phyloP scores from a whole-genome alignment of 2,888 invertebrate species.

The Carterocephalus palaemon region DNA sequence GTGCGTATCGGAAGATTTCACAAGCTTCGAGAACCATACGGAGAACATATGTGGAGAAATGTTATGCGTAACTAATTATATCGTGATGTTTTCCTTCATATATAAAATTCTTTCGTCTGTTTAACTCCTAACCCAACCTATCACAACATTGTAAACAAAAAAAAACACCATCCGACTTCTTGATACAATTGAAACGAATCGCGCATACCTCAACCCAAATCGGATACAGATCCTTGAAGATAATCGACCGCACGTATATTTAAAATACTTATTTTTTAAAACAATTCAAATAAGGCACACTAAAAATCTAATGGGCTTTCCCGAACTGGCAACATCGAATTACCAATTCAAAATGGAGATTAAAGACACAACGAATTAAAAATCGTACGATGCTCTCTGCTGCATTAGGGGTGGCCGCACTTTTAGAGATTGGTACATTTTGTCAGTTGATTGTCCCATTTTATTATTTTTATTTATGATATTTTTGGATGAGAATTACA shows the following conservation, averaged over 20 bases:
- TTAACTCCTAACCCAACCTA: too few species aligned
- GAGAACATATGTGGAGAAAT: too few species aligned
- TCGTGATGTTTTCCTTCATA: too few species aligned
- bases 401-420: slow-evolving; percentile 11
- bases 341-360: slow-evolving; percentile 24
- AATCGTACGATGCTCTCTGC: slow-evolving; percentile 12
- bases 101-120: too few species aligned
- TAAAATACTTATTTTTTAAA: slow-evolving; percentile 19
- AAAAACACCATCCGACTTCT: too few species aligned
- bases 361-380: slow-evolving; percentile 22
- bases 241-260: slow-evolving; percentile 16
- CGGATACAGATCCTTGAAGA: slow-evolving; percentile 13
- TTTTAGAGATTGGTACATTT: neutral
- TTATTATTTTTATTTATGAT: too few species aligned
- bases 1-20: too few species aligned
- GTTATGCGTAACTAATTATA: too few species aligned
- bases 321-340: slow-evolving; percentile 24
- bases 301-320: slow-evolving; percentile 26
- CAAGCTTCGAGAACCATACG: too few species aligned
- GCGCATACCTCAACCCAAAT: slow-evolving; percentile 14
- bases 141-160: too few species aligned
- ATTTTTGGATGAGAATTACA: too few species aligned
- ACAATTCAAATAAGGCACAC: slow-evolving; percentile 13
- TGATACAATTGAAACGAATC: slow-evolving; percentile 15
- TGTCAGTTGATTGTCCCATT: too few species aligned